These are phyloP conservation scores for Agrochola litura DNA, from an alignment of 2,888 invertebrate genomes.

Conservation along the genomic window DNA sequence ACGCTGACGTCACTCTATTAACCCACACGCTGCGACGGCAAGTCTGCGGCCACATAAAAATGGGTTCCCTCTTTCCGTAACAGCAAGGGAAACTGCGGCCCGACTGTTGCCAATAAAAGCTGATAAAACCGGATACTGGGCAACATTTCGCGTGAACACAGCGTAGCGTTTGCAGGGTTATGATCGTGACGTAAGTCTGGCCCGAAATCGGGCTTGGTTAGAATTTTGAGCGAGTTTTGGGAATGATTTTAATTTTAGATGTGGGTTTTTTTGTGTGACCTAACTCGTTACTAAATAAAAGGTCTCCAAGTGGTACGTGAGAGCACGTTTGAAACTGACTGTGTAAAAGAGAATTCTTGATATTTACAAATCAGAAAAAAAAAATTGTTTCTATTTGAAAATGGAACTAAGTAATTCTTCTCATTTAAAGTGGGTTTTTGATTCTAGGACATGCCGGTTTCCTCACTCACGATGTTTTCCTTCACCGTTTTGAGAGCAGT, in stretches of 20 bases:
- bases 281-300: slow-evolving; percentile 37
- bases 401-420: too few species aligned
- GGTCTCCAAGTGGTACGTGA: background rate
- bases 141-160: slow-evolving; percentile 60
- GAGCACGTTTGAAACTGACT: background rate
- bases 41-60: slow-evolving; percentile 65
- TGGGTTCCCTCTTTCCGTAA: slow-evolving; percentile 66
- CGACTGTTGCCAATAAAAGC: slow-evolving; percentile 70
- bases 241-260: slow-evolving; percentile 48
- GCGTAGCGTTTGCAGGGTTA: slow-evolving; percentile 52
- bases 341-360: background rate
- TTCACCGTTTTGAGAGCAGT: too few species aligned
- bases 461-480: too few species aligned
- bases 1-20: slow-evolving; percentile 61
- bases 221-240: slow-evolving; percentile 42
- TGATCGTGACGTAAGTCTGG: slow-evolving; percentile 39
- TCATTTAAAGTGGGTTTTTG: too few species aligned
- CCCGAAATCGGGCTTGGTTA: slow-evolving; percentile 24
- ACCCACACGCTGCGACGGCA: slow-evolving; percentile 55
- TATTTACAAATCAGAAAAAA: background rate
- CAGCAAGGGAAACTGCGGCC: slow-evolving; percentile 58
- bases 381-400: background rate
- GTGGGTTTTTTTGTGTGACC: slow-evolving; percentile 12
- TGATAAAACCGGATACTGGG: slow-evolving; percentile 69
- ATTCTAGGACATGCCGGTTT: too few species aligned